phyloP scores from a whole-genome alignment of 2,113 vertebrate species.

The Lophius piscatorius region DNA sequence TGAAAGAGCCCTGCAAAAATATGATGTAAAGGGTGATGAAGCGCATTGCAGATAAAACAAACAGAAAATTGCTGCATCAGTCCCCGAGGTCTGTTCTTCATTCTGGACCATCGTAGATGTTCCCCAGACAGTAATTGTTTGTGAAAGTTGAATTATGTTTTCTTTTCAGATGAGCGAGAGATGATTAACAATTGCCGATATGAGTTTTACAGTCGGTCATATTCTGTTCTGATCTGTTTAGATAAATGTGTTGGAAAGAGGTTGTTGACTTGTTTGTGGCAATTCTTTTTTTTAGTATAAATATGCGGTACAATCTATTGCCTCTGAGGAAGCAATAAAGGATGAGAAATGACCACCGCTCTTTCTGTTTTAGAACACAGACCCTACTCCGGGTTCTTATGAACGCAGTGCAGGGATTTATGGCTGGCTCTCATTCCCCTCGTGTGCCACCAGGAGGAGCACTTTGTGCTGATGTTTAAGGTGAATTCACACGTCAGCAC shows the following conservation, averaged over 20 bases:
- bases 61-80: conserved; percentile 29
- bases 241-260: conserved; percentile 11
- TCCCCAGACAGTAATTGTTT: conserved; percentile 29
- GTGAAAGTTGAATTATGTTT: conserved; percentile 48
- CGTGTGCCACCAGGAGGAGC: no score
- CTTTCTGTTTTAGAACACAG: no score
- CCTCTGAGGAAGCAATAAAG: no score
- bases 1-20: conserved; percentile 45
- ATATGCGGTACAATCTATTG: conserved; percentile 15
- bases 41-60: conserved; percentile 22
- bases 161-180: conserved; percentile 22
- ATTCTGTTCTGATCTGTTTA: conserved; percentile 26
- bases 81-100: conserved; percentile 7
- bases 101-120: background rate
- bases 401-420: no score
- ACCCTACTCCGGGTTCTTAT: no score
- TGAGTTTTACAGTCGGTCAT: conserved; percentile 18
- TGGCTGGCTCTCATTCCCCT: no score
- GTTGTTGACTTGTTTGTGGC: conserved; percentile 18
- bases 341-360: no score
- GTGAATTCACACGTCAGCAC: no score
- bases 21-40: conserved; percentile 52
- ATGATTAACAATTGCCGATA: conserved; percentile 11
- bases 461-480: no score
- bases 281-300: conserved; percentile 26